phyloP scores from a whole-genome alignment of 2,113 vertebrate species.

The Cepphus grylle region DNA sequence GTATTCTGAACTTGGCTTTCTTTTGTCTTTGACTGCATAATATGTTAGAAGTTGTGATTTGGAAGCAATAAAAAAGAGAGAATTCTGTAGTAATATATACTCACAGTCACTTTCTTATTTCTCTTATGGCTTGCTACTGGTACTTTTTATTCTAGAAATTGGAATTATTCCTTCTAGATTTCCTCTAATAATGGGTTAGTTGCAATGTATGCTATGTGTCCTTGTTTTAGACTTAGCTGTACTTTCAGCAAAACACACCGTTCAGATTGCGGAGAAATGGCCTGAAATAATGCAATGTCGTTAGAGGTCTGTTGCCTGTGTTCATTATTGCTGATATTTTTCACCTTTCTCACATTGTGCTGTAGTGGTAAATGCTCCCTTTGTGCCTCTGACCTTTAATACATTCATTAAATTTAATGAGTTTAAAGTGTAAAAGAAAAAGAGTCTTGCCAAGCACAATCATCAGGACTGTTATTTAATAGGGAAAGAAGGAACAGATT shows the following conservation, averaged over 20 bases:
- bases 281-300: background rate
- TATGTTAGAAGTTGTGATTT: background rate
- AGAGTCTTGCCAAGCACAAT: background rate
- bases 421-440: slow-evolving; percentile 30
- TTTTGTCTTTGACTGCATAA: background rate
- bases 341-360: background rate
- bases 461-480: slow-evolving; percentile 1
- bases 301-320: background rate
- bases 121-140: background rate
- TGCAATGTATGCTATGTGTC: background rate
- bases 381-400: slow-evolving; percentile 53
- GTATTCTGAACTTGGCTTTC: background rate
- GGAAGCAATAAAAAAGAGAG: background rate
- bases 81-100: background rate
- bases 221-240: background rate
- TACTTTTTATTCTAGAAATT: background rate
- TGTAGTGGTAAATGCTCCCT: slow-evolving; percentile 9
- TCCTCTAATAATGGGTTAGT: background rate
- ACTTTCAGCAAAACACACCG: background rate
- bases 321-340: slow-evolving; percentile 22
- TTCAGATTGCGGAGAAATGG: background rate
- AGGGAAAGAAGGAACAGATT: background rate
- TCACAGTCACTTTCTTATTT: background rate
- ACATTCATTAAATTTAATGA: slow-evolving; percentile 50
- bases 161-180: background rate